phyloP scores from a whole-genome alignment of 2,797 vertebrate species.

The Melanogrammus aeglefinus region DNA sequence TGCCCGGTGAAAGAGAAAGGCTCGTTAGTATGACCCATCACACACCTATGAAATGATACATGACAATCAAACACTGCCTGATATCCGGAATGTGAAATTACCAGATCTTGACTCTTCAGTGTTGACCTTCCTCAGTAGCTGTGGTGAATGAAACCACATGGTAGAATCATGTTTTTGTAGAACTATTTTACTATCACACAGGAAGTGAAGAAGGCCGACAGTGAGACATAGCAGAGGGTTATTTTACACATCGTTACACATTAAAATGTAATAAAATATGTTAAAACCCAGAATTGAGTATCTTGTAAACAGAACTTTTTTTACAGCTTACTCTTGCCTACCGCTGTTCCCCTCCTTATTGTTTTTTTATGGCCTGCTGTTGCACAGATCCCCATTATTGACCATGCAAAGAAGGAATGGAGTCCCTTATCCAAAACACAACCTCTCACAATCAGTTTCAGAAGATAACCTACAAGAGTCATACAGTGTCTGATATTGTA shows the following conservation, averaged over 20 bases:
- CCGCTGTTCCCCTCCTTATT: neutral
- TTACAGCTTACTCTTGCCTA: slow-evolving; percentile 5
- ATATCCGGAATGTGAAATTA: slow-evolving; percentile 8
- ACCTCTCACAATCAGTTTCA: neutral
- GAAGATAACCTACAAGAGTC: neutral
- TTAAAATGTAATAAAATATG: neutral
- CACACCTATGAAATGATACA: neutral
- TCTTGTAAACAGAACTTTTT: slow-evolving; percentile 2
- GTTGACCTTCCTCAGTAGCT: too few species aligned
- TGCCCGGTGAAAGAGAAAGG: neutral
- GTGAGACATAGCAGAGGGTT: neutral
- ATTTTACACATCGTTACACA: slow-evolving; percentile 9
- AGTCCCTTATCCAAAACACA: too few species aligned
- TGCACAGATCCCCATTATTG: slow-evolving; percentile 3
- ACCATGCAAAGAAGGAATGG: neutral
- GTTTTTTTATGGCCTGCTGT: neutral
- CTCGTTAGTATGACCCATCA: neutral
- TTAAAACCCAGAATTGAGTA: slow-evolving; percentile 2
- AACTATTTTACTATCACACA: neutral
- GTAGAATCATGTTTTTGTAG: neutral
- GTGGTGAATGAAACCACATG: slow-evolving; percentile 3
- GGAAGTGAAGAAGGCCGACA: slow-evolving; percentile 5
- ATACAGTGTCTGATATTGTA: neutral
- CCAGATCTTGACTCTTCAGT: neutral
- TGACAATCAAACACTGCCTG: neutral